Conservation (phyloP, 2,113 vertebrate species). For the Alouatta palliata region DNA sequence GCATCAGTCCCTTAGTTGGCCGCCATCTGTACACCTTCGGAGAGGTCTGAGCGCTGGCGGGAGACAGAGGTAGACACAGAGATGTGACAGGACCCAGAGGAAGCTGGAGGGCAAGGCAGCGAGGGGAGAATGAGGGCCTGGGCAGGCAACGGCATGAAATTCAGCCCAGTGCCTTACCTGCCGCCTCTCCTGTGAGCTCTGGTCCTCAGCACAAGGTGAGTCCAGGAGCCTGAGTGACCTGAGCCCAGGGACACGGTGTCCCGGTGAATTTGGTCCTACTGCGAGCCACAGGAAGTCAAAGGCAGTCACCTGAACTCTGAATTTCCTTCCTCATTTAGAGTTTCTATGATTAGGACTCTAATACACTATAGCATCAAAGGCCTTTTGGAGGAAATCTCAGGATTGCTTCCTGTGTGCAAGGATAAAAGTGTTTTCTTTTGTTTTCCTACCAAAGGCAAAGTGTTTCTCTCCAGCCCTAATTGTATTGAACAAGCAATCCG, state of each 20-base stretch:
- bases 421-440: neutral
- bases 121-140: accelerated
- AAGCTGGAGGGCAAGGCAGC: accelerated
- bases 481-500: neutral
- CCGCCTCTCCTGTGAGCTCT: conserved; percentile 56
- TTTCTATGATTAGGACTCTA: conserved; percentile 19
- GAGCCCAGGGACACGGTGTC: neutral
- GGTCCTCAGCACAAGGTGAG: conserved; percentile 74
- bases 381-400: neutral
- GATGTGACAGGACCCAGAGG: neutral
- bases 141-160: conserved; percentile 39
- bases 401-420: neutral
- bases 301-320: neutral
- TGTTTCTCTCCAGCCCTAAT: neutral
- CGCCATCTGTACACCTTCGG: accelerated
- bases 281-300: neutral
- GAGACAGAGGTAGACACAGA: neutral
- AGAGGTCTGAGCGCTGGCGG: accelerated
- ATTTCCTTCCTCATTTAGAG: neutral
- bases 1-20: neutral
- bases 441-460: neutral
- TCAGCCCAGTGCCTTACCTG: conserved; percentile 54
- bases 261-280: neutral
- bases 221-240: neutral
- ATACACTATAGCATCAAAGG: neutral